Base-by-base conservation (phyloP, 2,797 vertebrate species). In the Chelmon rostratus region DNA sequence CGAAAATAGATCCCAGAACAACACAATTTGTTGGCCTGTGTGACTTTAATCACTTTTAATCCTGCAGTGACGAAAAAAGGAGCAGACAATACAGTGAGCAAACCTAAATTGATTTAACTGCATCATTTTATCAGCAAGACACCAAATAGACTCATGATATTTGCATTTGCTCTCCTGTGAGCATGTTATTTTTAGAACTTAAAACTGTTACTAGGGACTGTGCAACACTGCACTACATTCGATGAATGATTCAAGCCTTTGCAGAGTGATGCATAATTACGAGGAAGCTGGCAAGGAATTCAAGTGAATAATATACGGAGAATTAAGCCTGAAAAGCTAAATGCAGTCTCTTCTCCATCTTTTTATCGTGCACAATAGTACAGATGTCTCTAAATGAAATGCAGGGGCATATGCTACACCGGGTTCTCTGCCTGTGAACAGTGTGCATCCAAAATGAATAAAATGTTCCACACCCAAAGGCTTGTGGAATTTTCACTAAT, bases 191-290 rank as follows among this genome's bases (percentile, higher is more conserved):
- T 93, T 91, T 94, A 92, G 93, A 89, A 49, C 78, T 64, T 84
- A 86, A n/a, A 92, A 94, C 85, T 84, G 91, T 93, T 90, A 92
- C 88, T 78, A 82, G 86, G 85, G 87, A 89, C 76, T 72, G 88
- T 71, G 88, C 83, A 77, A 80, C 66, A 77, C 85, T 82, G 89
- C 78, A 77, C 84, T 90, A 82, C 86, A 89, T 85, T 86, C 75
- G 47, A 90, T 94, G 90, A 93, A 94, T 91, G 91, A 92, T 93
- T 94, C 91, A 93, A 71, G 88, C 82, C 75, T 80, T 86, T 85
- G 82, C 88, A 82, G 81, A 88, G 85, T 82, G 81, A 89, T 75
- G 85, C 87, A 90, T 91, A 88, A 91, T 92, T 84, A 87, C 70
- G 31, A 84, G 62, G 77, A 82, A 65, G 79, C 76, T 73, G 76